These are phyloP conservation scores for Spodoptera littoralis DNA, from an alignment of 2,888 invertebrate genomes.

Conservation along the genomic window DNA sequence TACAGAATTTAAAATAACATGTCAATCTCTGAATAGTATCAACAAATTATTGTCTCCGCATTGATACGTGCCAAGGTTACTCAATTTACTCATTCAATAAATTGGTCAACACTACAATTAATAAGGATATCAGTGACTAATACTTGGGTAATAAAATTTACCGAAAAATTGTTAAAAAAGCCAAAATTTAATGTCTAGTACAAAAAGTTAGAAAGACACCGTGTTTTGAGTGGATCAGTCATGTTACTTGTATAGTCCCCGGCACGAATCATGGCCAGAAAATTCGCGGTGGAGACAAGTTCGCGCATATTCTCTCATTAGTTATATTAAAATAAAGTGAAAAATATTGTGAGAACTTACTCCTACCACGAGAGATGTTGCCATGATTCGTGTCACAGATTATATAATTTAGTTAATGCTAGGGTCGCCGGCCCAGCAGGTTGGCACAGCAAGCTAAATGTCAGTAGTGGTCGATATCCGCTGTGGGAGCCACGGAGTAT, in stretches of 20 bases:
- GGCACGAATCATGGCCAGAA: no score
- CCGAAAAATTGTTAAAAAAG: constrained; percentile 52
- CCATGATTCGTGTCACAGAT: not conserved
- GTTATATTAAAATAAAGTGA: no score
- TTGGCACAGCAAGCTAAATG: constrained; percentile 74
- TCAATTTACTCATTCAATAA: constrained; percentile 44
- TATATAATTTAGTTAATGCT: constrained; percentile 52
- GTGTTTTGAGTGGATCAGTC: constrained; percentile 71
- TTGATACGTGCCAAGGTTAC: constrained; percentile 46
- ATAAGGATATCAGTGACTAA: constrained; percentile 42
- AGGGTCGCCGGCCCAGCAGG: constrained; percentile 61
- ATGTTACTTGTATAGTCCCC: constrained; percentile 32
- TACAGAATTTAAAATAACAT: constrained; percentile 40
- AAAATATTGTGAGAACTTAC: no score
- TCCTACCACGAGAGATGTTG: no score
- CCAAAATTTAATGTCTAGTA: constrained; percentile 42
- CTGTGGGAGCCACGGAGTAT: constrained; percentile 81
- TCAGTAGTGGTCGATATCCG: constrained; percentile 83
- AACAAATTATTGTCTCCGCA: constrained; percentile 63
- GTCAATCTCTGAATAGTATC: constrained; percentile 43
- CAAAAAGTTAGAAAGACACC: constrained; percentile 65
- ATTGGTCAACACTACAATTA: constrained; percentile 60
- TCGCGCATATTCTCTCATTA: no score
- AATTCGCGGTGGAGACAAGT: no score
- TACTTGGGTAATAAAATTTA: constrained; percentile 55